Percentiles rank a stretch among this genome's conserved stretches.
Evolutionary conservation across 2,797 vertebrate genomes (phyloP).

Genomic region (Psittacula echo): DNA sequence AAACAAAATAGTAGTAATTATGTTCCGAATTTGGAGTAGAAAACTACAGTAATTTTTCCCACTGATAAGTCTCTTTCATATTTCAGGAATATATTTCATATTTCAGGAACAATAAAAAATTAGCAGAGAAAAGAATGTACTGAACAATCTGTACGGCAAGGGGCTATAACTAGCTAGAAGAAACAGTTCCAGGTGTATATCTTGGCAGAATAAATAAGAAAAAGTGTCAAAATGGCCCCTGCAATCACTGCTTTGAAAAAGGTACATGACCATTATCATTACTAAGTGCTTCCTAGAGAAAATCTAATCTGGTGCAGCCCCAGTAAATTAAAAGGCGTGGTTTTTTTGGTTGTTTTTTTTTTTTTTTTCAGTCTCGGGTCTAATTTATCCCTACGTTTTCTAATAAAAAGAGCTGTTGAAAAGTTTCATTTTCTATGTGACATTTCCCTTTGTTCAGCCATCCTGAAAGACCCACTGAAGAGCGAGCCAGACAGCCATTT

Average conservation of each 20-base stretch:
- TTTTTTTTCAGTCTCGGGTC: neutral
- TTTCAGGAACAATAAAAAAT: neutral
- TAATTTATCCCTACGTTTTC: neutral
- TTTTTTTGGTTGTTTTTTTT: too few species aligned
- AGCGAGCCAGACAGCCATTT: neutral
- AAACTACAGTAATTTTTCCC: slow-evolving; percentile 48
- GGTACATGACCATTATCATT: neutral
- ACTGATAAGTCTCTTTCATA: neutral
- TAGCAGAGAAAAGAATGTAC: neutral
- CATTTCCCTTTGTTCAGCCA: neutral
- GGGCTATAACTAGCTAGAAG: neutral
- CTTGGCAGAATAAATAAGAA: neutral
- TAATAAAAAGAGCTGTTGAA: neutral
- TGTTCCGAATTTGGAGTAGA: neutral
- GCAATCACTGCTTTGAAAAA: neutral
- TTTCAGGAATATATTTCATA: neutral
- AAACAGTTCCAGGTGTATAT: neutral
- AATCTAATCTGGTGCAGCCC: neutral
- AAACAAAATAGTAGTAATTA: slow-evolving; percentile 52
- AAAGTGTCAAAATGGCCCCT: neutral
- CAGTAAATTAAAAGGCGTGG: neutral
- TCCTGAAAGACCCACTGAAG: neutral
- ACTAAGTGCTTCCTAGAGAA: neutral
- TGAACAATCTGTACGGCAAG: neutral
- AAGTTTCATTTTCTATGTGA: neutral